Percentiles rank a stretch among this genome's conserved stretches.
Evolutionary conservation across 2,113 vertebrate genomes (phyloP).

Genomic region (Gambusia holbrooki): DNA sequence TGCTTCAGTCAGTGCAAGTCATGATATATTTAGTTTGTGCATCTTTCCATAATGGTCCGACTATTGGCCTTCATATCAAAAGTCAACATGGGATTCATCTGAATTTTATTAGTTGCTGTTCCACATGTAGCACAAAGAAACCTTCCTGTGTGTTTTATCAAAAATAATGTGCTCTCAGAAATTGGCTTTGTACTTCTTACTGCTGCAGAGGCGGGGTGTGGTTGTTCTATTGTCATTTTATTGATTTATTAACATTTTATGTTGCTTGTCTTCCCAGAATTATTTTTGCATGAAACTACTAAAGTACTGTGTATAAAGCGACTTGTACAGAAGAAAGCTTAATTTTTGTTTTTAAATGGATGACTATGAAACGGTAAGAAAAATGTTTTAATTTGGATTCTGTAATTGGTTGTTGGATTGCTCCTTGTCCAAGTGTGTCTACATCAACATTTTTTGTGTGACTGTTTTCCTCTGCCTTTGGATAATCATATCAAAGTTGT

Average conservation of each 20-base stretch:
- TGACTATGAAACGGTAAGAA: neutral
- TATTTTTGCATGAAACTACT: constrained; percentile 15
- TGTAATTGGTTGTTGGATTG: constrained; percentile 37
- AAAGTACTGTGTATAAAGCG: constrained; percentile 18
- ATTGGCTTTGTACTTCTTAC: constrained; percentile 10
- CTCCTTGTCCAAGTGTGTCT: constrained; percentile 21
- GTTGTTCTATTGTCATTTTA: constrained; percentile 28
- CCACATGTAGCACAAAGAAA: neutral
- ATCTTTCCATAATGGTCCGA: constrained; percentile 15
- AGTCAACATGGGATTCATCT: constrained; percentile 26
- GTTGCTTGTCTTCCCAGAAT: constrained; percentile 46
- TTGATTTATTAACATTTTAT: constrained; percentile 45
- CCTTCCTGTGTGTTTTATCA: constrained; percentile 10
- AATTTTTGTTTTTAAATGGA: constrained; percentile 14
- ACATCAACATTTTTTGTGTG: constrained; percentile 16
- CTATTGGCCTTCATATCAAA: constrained; percentile 27
- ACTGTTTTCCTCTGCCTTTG: neutral
- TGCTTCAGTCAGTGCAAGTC: constrained; percentile 18
- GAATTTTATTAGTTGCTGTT: constrained; percentile 29
- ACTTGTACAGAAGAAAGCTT: constrained; percentile 24
- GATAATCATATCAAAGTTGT: neutral
- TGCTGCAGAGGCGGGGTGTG: constrained; percentile 9
- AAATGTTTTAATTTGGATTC: constrained; percentile 35
- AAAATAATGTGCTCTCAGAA: constrained; percentile 23
- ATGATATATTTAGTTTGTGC: constrained; percentile 14